Evolutionary conservation across 2,888 invertebrate species (phyloP).

Genomic region (Drosophila diplacantha): DNA sequence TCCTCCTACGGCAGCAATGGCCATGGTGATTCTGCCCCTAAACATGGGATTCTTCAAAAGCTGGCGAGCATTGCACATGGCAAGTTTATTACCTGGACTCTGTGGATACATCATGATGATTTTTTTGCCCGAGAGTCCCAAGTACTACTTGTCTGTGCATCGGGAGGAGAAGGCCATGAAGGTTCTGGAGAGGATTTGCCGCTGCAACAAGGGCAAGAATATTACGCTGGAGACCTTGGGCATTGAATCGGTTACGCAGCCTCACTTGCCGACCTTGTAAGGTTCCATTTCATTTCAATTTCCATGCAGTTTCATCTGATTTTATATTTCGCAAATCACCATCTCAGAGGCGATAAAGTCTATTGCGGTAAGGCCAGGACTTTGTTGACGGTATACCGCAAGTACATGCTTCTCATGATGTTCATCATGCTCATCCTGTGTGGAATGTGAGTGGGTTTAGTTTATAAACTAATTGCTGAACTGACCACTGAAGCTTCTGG

Average conservation of each 20-base stretch:
- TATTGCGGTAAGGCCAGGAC: not conserved
- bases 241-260: constrained; percentile 16
- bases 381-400: not conserved
- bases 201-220: constrained; percentile 24
- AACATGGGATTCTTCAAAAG: not conserved
- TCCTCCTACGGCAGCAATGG: constrained; percentile 6
- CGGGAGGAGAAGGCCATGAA: constrained; percentile 22
- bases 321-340: not conserved
- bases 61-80: constrained; percentile 38
- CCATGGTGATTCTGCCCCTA: constrained; percentile 14
- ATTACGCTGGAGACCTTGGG: constrained; percentile 27
- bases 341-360: not conserved
- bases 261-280: not conserved
- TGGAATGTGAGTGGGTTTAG: constrained; percentile 8
- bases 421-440: not conserved
- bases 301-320: not conserved
- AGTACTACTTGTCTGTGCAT: constrained; percentile 28
- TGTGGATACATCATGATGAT: not conserved
- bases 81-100: constrained; percentile 20
- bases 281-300: not conserved
- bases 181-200: constrained; percentile 31
- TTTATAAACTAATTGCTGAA: not conserved
- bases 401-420: not conserved
- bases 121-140: constrained; percentile 44
- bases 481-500: not conserved